These are phyloP conservation scores for Geotria australis DNA, from an alignment of 2,797 vertebrate species.

Conservation along the genomic window DNA sequence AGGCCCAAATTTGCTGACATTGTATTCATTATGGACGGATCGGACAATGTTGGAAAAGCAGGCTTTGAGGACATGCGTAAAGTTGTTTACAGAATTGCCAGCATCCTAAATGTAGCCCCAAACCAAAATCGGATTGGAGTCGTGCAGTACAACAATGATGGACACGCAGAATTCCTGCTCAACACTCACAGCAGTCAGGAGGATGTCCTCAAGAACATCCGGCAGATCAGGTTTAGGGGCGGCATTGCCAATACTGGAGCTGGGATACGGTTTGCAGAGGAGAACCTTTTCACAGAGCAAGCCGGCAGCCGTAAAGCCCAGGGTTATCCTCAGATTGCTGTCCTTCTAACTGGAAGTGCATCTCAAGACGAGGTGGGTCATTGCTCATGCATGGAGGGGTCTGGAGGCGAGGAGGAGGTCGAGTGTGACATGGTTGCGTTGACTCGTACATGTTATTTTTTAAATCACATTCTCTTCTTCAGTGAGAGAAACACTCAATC, in stretches of 20 bases:
- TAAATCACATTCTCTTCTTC: too few species aligned
- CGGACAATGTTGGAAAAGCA: slow-evolving; percentile 18
- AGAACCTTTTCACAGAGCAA: slow-evolving; percentile 47
- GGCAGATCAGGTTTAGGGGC: slow-evolving; percentile 21
- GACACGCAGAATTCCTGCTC: slow-evolving; percentile 38
- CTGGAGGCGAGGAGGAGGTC: too few species aligned
- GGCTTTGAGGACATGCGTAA: slow-evolving; percentile 23
- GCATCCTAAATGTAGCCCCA: slow-evolving; percentile 38
- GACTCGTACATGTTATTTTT: too few species aligned
- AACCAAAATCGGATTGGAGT: slow-evolving; percentile 43
- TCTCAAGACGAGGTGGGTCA: slow-evolving; percentile 39
- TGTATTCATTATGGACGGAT: slow-evolving; percentile 70
- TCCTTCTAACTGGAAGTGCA: slow-evolving; percentile 40
- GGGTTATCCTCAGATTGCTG: slow-evolving; percentile 56
- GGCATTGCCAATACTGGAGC: slow-evolving; percentile 36
- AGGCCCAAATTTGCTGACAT: slow-evolving; percentile 16
- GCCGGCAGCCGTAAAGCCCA: slow-evolving; percentile 69
- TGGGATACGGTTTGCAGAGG: slow-evolving; percentile 46
- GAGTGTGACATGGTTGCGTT: too few species aligned
- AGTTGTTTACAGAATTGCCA: slow-evolving; percentile 38
- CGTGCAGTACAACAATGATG: slow-evolving; percentile 57
- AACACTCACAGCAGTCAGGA: slow-evolving; percentile 42
- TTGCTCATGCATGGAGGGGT: too few species aligned
- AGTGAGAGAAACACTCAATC: too few species aligned
- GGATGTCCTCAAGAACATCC: slow-evolving; percentile 28